Conservation (phyloP, 2,113 vertebrate species). For the Zosterops lateralis region DNA sequence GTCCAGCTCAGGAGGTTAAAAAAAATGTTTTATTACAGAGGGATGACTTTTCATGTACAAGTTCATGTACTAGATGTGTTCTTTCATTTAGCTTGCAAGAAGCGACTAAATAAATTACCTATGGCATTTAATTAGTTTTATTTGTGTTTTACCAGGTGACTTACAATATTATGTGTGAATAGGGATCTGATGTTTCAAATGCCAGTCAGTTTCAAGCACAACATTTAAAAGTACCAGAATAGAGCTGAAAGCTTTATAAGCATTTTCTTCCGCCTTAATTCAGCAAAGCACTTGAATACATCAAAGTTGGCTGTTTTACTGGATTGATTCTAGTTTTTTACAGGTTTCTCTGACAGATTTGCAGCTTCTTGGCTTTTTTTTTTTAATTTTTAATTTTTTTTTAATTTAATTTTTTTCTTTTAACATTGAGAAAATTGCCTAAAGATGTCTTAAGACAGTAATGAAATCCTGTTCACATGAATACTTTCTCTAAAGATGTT, state of each 20-base stretch:
- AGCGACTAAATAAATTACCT: slow-evolving; percentile 39
- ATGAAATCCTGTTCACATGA: not conserved
- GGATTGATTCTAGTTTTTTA: not conserved
- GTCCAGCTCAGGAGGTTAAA: slow-evolving; percentile 20
- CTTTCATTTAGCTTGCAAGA: slow-evolving; percentile 31
- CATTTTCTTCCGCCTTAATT: not conserved
- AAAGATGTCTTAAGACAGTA: not conserved
- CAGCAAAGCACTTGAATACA: not conserved
- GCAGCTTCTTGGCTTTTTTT: not conserved
- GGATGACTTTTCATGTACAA: slow-evolving; percentile 19
- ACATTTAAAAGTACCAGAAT: not conserved
- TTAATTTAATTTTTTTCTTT: not conserved
- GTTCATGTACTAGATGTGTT: slow-evolving; percentile 18
- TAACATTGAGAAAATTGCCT: not conserved
- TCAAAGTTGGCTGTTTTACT: not conserved
- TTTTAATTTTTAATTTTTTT: too few species aligned
- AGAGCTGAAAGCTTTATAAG: not conserved
- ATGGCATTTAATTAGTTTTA: slow-evolving; percentile 35
- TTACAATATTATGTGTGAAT: not conserved
- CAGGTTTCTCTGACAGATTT: not conserved
- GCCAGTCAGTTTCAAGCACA: not conserved
- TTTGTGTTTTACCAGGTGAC: slow-evolving; percentile 29
- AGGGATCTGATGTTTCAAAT: not conserved
- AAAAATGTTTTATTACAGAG: slow-evolving; percentile 23
- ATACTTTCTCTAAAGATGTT: not conserved